phyloP scores from a whole-genome alignment of 2,113 vertebrate genomes.

The Mustelus asterias region DNA sequence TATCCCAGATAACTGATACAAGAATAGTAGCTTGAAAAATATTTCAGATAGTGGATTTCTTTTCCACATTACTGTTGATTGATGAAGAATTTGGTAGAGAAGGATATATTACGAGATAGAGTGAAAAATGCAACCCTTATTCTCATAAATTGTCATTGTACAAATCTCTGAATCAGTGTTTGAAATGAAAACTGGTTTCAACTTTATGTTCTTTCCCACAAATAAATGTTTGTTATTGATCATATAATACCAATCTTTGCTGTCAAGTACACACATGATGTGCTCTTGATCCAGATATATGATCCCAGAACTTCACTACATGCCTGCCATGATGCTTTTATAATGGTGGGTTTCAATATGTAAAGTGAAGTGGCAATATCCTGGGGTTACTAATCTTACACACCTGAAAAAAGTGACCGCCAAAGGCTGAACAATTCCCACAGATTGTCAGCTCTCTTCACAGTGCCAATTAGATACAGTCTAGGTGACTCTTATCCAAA shows the following conservation, averaged over 20 bases:
- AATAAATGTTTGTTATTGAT: slow-evolving; percentile 9
- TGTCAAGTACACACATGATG: neutral
- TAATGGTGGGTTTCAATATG: neutral
- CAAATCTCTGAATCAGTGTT: neutral
- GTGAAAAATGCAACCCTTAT: neutral
- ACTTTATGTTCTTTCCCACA: neutral
- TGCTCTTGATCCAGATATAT: neutral
- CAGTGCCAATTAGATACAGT: neutral
- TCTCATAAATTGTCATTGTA: neutral
- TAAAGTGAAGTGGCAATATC: neutral
- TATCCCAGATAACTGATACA: neutral
- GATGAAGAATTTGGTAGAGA: neutral
- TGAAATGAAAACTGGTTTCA: neutral
- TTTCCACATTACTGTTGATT: neutral
- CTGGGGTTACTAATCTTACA: neutral
- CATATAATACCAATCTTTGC: neutral
- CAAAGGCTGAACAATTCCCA: slow-evolving; percentile 16
- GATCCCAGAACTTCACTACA: neutral
- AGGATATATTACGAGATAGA: neutral
- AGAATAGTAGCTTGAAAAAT: neutral
- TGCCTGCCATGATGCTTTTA: neutral
- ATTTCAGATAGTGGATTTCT: neutral
- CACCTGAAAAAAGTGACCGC: neutral
- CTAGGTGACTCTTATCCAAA: neutral
- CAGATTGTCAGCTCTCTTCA: slow-evolving; percentile 24